These are phyloP conservation scores for Amblyopsis rosae DNA, from an alignment of 2,113 vertebrate species.

Conservation along the genomic window DNA sequence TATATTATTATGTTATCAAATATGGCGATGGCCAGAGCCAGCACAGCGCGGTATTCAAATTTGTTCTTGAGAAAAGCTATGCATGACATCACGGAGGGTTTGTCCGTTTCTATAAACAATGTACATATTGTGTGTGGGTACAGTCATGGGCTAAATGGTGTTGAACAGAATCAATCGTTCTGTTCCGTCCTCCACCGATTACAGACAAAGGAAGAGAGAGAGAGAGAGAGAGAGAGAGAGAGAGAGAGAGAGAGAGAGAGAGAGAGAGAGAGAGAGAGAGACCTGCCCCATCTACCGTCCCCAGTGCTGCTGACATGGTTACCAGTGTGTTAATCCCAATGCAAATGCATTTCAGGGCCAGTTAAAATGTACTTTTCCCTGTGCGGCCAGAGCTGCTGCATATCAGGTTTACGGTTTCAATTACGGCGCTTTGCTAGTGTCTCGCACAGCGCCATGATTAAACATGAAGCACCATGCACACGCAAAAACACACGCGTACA, in stretches of 20 bases:
- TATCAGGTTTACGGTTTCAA: constrained; percentile 61
- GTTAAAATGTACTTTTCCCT: constrained; percentile 41
- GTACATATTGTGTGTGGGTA: background rate
- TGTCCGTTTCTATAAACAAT: no score
- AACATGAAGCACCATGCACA: constrained; percentile 54
- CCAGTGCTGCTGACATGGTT: constrained; percentile 15
- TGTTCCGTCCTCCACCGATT: background rate
- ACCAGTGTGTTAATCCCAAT: constrained; percentile 62
- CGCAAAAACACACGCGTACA: constrained; percentile 1
- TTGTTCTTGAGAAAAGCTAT: no score
- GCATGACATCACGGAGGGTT: no score
- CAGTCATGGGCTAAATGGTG: constrained; percentile 6
- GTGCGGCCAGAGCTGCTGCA: constrained; percentile 22
- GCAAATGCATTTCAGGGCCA: constrained; percentile 47
- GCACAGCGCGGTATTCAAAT: no score
- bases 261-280: no score
- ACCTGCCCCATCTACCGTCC: no score
- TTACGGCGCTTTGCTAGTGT: constrained; percentile 51
- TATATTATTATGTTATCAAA: no score
- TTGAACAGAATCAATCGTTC: constrained; percentile 2
- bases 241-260: no score
- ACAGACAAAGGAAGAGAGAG: no score
- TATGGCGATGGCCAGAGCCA: background rate
- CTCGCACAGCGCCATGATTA: constrained; percentile 59
- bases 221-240: no score